Conservation (phyloP, 1,140 invertebrate genomes). For the Aphidius ervi region DNA sequence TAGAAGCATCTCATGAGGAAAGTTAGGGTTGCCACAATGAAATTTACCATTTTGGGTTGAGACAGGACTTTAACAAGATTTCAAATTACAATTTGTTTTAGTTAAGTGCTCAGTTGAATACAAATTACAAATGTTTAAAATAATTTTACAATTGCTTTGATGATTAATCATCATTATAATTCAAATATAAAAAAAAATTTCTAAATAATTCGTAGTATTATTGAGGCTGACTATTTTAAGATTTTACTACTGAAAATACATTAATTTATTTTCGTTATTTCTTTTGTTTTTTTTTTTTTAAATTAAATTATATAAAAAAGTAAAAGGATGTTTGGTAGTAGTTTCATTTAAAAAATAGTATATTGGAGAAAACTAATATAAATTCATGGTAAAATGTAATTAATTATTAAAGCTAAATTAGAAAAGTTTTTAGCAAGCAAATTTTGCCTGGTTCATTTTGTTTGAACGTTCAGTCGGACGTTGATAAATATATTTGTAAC, state of each 20-base stretch:
- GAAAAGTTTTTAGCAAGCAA: too few relatives aligned
- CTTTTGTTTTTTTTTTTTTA: conserved; percentile 23
- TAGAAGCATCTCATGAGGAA: neutral
- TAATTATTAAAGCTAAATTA: too few relatives aligned
- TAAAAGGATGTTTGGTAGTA: too few relatives aligned
- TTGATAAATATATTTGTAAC: too few relatives aligned
- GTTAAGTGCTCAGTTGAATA: conserved; percentile 18
- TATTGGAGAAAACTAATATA: too few relatives aligned
- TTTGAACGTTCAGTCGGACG: too few relatives aligned
- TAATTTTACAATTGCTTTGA: conserved; percentile 5
- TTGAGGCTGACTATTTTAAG: too few relatives aligned
- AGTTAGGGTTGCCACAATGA: conserved; percentile 21
- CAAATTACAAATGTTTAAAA: neutral
- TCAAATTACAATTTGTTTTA: conserved; percentile 23
- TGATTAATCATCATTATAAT: neutral
- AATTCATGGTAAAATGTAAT: too few relatives aligned
- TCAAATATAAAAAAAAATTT: neutral
- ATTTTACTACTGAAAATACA: too few relatives aligned
- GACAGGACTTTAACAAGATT: conserved; percentile 22
- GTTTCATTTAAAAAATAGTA: too few relatives aligned
- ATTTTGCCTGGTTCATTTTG: too few relatives aligned
- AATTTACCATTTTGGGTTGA: conserved; percentile 20
- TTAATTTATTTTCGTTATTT: conserved; percentile 6
- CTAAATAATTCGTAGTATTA: too few relatives aligned
- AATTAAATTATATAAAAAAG: conserved; percentile 29